Evolutionary conservation across 2,113 vertebrate species (phyloP).

Genomic region (Crotalus tigris): DNA sequence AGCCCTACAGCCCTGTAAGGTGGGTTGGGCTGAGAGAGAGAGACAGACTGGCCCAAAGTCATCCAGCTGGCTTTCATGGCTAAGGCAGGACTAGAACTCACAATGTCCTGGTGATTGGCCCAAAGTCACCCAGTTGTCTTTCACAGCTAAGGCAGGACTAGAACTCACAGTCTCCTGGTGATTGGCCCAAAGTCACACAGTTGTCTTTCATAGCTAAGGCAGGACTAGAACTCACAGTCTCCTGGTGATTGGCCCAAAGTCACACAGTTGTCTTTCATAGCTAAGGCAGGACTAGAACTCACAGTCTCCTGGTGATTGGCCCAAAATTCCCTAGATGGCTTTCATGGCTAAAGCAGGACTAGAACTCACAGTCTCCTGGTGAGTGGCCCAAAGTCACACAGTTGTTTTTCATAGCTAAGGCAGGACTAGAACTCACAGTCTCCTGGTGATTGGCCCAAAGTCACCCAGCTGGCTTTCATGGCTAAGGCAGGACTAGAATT

Average conservation of each 20-base stretch:
- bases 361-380: not conserved
- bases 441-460: too few species aligned
- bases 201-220: not conserved
- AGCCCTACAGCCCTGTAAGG: not conserved
- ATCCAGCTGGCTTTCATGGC: too few species aligned
- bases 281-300: not conserved
- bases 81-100: too few species aligned
- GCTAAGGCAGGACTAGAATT: not conserved
- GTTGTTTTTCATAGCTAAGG: not conserved
- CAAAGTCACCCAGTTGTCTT: too few species aligned
- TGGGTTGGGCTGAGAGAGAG: not conserved
- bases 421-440: not conserved
- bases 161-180: too few species aligned
- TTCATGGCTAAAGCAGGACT: not conserved
- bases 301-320: not conserved
- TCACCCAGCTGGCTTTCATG: too few species aligned
- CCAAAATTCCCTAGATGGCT: too few species aligned
- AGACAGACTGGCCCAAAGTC: not conserved
- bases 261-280: not conserved
- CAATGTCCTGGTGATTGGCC: too few species aligned
- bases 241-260: not conserved
- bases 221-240: not conserved
- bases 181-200: too few species aligned
- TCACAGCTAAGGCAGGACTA: too few species aligned
- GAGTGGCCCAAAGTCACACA: not conserved